phyloP scores from a whole-genome alignment of 2,113 vertebrate species.

The Mormyrus lacerda region DNA sequence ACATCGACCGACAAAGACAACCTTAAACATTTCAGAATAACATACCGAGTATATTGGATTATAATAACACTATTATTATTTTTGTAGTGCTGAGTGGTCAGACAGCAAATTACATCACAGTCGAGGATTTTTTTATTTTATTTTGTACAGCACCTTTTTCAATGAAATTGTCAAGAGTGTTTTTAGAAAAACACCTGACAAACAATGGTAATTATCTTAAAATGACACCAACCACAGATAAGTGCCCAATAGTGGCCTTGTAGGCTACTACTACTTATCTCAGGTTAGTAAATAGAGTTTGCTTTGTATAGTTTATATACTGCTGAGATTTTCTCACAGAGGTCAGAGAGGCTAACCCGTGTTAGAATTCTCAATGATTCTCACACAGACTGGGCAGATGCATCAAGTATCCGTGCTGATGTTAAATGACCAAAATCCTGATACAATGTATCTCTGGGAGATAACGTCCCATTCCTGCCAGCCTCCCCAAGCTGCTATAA shows the following conservation, averaged over 20 bases:
- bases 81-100: slow-evolving; percentile 12
- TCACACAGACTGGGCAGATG: background rate
- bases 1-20: background rate
- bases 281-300: slow-evolving; percentile 17
- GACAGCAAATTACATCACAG: background rate
- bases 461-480: background rate
- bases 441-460: background rate
- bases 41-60: background rate
- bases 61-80: background rate
- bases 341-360: background rate
- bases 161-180: slow-evolving; percentile 4
- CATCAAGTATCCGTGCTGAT: background rate
- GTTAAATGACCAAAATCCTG: background rate
- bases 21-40: background rate
- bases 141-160: slow-evolving; percentile 16
- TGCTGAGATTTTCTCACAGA: background rate
- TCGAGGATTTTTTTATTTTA: background rate
- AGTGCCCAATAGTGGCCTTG: slow-evolving; percentile 1
- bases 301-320: slow-evolving; percentile 2
- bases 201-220: background rate
- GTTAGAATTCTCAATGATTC: background rate
- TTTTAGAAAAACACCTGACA: background rate
- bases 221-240: background rate
- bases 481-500: slow-evolving; percentile 2
- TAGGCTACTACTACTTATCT: slow-evolving; percentile 9